Evolutionary conservation across 2,797 vertebrate genomes (phyloP).

Genomic region (Melanotaenia pygmaea): DNA sequence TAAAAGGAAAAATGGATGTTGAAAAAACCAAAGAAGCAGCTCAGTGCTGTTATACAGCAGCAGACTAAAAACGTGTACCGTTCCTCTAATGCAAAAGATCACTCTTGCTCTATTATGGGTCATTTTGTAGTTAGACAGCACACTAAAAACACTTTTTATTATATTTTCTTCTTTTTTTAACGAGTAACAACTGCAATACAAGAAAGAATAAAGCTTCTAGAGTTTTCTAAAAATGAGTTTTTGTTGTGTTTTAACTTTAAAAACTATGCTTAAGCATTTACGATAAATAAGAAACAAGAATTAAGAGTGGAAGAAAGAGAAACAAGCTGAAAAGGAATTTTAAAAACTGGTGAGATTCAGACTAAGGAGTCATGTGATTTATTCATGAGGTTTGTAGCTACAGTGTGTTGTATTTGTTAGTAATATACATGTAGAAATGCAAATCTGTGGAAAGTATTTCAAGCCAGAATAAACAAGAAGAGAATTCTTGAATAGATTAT

Average conservation of each 20-base stretch:
- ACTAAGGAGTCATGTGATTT: neutral
- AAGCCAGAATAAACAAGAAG: neutral
- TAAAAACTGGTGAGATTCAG: neutral
- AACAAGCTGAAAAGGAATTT: neutral
- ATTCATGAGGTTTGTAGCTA: neutral
- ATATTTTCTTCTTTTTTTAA: neutral
- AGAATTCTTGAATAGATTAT: neutral
- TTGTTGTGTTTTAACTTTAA: neutral
- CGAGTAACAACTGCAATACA: neutral
- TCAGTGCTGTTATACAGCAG: neutral
- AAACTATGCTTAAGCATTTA: neutral
- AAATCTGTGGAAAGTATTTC: neutral
- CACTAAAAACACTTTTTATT: neutral
- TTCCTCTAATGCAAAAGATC: neutral
- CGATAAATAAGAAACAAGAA: neutral
- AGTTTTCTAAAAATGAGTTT: neutral
- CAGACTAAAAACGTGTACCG: neutral
- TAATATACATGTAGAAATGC: neutral
- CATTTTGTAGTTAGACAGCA: neutral
- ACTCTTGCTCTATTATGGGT: neutral
- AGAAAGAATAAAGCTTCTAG: neutral
- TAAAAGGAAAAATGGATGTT: neutral
- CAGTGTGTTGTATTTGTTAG: neutral
- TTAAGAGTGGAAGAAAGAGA: neutral
- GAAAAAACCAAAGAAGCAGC: neutral